These are phyloP conservation scores for Cephalopholis sonnerati DNA, from an alignment of 2,113 vertebrate genomes.

Conservation along the genomic window DNA sequence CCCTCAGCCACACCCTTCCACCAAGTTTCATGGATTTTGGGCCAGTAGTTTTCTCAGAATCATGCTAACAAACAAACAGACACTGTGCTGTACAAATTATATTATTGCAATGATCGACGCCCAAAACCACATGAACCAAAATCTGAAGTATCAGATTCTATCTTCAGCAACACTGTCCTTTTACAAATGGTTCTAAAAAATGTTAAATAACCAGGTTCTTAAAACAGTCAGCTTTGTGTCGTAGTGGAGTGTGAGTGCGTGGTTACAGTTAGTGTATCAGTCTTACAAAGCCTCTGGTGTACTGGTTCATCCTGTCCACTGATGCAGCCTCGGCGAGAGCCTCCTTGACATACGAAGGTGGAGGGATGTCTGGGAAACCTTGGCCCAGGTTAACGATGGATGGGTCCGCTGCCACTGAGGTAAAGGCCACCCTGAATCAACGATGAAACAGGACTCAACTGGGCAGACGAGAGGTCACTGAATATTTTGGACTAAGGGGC, in stretches of 20 bases:
- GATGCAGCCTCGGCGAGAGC: conserved; percentile 87
- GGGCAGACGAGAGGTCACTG: not conserved
- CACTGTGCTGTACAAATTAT: too few relatives aligned
- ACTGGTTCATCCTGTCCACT: conserved; percentile 92
- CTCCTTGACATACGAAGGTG: conserved; percentile 92
- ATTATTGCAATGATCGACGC: not conserved
- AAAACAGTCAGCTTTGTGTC: not conserved
- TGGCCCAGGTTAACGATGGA: conserved; percentile 95
- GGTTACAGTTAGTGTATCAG: not conserved
- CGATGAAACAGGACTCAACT: conserved; percentile 4
- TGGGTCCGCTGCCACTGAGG: conserved; percentile 91
- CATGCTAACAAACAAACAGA: too few relatives aligned
- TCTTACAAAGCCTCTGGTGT: conserved; percentile 95
- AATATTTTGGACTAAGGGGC: not conserved
- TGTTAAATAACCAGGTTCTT: not conserved
- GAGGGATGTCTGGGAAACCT: conserved; percentile 92
- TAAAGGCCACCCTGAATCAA: conserved; percentile 90
- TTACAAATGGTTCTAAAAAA: not conserved
- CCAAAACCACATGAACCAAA: too few relatives aligned
- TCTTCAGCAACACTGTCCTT: not conserved
- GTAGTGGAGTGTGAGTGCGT: not conserved
- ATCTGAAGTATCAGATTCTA: too few relatives aligned
- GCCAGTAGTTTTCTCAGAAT: too few relatives aligned
- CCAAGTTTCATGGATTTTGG: too few relatives aligned
- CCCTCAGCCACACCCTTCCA: too few relatives aligned